These are phyloP conservation scores for Drosophila bipectinata DNA, from an alignment of 1,140 invertebrate species.

Conservation along the genomic window DNA sequence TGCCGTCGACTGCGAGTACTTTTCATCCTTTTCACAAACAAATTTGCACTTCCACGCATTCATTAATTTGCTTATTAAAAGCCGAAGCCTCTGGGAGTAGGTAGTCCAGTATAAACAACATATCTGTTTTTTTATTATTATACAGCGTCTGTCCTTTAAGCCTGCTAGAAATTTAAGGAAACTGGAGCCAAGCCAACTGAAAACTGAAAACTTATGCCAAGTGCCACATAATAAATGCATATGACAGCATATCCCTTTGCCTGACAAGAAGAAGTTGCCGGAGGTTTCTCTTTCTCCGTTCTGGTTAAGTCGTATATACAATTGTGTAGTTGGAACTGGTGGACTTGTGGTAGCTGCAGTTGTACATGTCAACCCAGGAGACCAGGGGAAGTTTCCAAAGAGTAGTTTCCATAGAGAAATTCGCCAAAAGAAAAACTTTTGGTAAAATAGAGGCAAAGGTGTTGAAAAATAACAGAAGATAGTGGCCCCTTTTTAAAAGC, in stretches of 20 bases:
- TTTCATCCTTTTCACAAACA: constrained; percentile 71
- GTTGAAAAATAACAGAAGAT: not conserved
- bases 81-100: constrained; percentile 3
- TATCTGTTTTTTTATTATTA: not conserved
- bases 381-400: not conserved
- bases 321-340: constrained; percentile 25
- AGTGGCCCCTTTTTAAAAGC: not conserved
- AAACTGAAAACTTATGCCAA: constrained; percentile 52
- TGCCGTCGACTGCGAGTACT: constrained; percentile 29
- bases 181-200: constrained; percentile 28
- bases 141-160: constrained; percentile 8
- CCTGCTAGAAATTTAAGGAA: constrained; percentile 25
- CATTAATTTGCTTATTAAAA: constrained; percentile 73
- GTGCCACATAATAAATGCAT: constrained; percentile 61
- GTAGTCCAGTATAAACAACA: constrained; percentile 9
- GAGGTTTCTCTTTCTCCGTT: not conserved
- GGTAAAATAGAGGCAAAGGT: not conserved
- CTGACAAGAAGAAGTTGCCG: constrained; percentile 67
- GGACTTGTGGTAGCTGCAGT: constrained; percentile 45
- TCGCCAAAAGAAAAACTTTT: constrained; percentile 9
- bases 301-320: constrained; percentile 37
- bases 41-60: constrained; percentile 78
- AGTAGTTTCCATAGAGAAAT: not conserved
- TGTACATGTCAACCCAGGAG: constrained; percentile 50
- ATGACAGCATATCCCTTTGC: constrained; percentile 71